Percentiles rank a stretch among this genome's conserved stretches.
These are phyloP conservation scores for Hydractinia echinata DNA, from an alignment of 30 jellyfish, hydroid and myxozoan genomes.

Conservation along the genomic window DNA sequence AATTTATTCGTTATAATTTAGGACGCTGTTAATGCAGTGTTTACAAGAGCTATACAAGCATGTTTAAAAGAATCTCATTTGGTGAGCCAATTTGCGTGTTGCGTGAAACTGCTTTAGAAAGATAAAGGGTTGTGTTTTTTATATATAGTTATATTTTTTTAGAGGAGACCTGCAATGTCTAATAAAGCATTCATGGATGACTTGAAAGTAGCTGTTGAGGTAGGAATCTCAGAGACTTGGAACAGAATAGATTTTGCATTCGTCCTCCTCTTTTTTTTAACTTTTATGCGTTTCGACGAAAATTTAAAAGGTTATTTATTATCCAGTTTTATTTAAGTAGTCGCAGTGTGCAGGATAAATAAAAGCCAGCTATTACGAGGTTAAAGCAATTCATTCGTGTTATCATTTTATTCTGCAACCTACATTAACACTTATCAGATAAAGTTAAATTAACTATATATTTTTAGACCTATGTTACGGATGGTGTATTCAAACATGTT, in stretches of 20 bases:
- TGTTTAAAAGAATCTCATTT: conserved; percentile 76
- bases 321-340: too few species aligned
- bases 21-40: conserved; percentile 98
- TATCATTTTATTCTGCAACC: too few species aligned
- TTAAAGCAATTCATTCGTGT: too few species aligned
- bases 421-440: background rate
- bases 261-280: too few species aligned
- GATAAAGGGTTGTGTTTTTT: too few species aligned
- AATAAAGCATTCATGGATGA: conserved; percentile 75
- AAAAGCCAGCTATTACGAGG: too few species aligned
- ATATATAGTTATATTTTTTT: background rate
- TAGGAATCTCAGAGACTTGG: conserved; percentile 6
- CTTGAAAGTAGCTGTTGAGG: conserved; percentile 94
- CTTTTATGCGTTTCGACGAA: too few species aligned
- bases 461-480: conserved; percentile 80
- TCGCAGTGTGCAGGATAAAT: too few species aligned
- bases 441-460: background rate
- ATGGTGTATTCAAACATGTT: conserved; percentile 65
- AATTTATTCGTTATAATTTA: background rate
- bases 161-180: conserved; percentile 85
- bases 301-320: too few species aligned
- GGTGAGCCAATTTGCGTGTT: conserved; percentile 37
- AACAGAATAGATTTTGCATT: too few species aligned
- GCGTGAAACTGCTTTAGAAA: background rate
- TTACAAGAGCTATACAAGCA: conserved; percentile 89